phyloP scores from a whole-genome alignment of 2,888 invertebrate genomes.

The Therioaphis trifolii region DNA sequence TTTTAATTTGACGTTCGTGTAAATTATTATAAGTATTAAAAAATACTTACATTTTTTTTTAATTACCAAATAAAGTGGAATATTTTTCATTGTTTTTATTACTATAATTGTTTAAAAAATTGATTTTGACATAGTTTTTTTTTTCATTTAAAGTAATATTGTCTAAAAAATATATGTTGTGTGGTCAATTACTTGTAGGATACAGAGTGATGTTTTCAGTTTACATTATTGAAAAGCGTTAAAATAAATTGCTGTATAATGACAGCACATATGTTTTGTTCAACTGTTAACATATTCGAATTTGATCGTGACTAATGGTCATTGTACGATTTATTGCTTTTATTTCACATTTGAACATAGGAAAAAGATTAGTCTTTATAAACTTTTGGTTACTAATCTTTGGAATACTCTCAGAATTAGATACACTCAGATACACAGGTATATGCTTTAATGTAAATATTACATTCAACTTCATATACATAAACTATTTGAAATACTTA shows the following conservation, averaged over 20 bases:
- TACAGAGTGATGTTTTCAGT: conserved; percentile 2
- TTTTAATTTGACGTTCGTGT: no score
- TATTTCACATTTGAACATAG: neutral
- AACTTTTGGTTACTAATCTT: neutral
- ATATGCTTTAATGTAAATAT: neutral
- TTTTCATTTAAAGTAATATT: no score
- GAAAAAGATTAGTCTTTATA: neutral
- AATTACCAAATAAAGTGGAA: no score
- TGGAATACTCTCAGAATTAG: neutral
- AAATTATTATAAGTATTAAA: no score
- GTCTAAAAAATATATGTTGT: neutral
- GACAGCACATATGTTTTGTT: conserved; percentile 30
- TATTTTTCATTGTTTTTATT: no score
- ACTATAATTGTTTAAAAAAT: no score
- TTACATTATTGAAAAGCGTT: conserved; percentile 5
- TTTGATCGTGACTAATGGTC: conserved; percentile 47
- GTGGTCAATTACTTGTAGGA: neutral
- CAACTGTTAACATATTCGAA: conserved; percentile 21
- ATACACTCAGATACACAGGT: neutral
- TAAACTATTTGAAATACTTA: no score
- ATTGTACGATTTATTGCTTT: conserved; percentile 25
- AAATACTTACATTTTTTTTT: no score
- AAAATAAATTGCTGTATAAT: conserved; percentile 33
- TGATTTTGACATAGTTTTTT: no score
- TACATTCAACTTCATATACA: neutral